Percentiles rank a stretch among this genome's conserved stretches.
These are phyloP conservation scores for Nannobrachium achirus DNA, from an alignment of 2,113 vertebrate species.

Conservation along the genomic window DNA sequence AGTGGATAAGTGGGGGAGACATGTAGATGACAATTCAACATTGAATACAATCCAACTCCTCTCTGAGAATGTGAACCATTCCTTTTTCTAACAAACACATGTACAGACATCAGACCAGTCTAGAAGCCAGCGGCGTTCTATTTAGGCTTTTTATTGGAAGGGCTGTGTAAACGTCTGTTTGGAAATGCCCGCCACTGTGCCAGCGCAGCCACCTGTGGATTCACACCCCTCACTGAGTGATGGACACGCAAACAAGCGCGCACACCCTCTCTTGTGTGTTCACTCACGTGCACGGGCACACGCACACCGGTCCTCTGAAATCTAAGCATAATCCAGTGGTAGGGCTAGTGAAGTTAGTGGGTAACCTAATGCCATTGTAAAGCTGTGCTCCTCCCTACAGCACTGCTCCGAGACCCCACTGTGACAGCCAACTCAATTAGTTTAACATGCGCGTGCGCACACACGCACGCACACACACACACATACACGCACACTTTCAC, in stretches of 20 bases:
- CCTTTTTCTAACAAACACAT: conserved; percentile 30
- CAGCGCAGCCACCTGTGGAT: conserved; percentile 65
- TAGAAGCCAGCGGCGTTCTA: conserved; percentile 49
- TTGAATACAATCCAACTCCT: too few species aligned
- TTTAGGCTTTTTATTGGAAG: conserved; percentile 63
- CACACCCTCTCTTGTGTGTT: neutral
- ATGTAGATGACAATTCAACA: too few species aligned
- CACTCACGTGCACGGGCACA: neutral
- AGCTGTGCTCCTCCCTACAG: conserved; percentile 56
- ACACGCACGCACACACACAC: conserved; percentile 8
- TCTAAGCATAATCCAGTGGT: conserved; percentile 48
- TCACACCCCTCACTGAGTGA: conserved; percentile 34
- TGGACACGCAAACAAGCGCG: neutral
- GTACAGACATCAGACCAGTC: conserved; percentile 43
- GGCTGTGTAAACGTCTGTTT: conserved; percentile 60
- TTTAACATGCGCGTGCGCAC: conserved; percentile 51
- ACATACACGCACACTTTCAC: neutral
- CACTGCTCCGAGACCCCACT: conserved; percentile 43
- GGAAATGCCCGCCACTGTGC: conserved; percentile 55
- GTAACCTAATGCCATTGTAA: conserved; percentile 57
- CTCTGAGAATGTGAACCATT: too few species aligned
- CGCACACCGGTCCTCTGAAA: conserved; percentile 46
- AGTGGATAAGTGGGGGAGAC: too few species aligned
- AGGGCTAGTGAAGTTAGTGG: conserved; percentile 24
- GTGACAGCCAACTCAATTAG: conserved; percentile 78